Base-by-base conservation (phyloP, 2,888 invertebrate genomes). In the Synergus gifuensis region DNA sequence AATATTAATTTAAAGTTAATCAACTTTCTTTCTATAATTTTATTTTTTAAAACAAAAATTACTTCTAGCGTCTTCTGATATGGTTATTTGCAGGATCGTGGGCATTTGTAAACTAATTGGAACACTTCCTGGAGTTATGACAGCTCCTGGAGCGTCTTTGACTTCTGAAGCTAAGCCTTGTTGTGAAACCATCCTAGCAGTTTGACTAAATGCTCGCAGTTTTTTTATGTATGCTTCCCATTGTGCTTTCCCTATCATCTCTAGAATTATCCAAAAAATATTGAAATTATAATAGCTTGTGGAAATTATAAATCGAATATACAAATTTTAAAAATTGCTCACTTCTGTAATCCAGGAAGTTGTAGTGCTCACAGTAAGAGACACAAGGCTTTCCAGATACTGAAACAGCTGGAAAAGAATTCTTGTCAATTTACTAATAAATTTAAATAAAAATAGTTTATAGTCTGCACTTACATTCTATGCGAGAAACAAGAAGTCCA, bases 401-500 rank as follows among this genome's bases (percentile, higher is more conserved):
- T 66, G 93, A 93, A 36, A 96, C 94, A 88, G 95, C 95, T 95
- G 40, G 77, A 78, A 79, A 62, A 36, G 44, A 12, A 44, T 36
- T 46, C 42, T 63, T 79, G 7, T 18, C 12, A 54, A 64, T 44
- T 73, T 4, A 8, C 11, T 62, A 60, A 22, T 62, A 40, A 79
- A 18, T 60, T 49, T 8, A 62, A 28, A 62, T 62, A 28, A 62
- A 9, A 9, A 1, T 18, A 0, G 3, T 54, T 28, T 62, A 22
- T 62, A 2, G 5, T 28, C 0, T 69, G 73, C 58, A 93, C 95
- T 94, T 93, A 97, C 97, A 96, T 94, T 97, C 96, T 91, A 97
- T 94, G 90, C 96, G 94, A 79, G 96, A 93, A 82, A 97, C 93
- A 86, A 95, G 94, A 86, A 97, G 93, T 87, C 95, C 95, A 91